These are phyloP conservation scores for Plectus sambesii DNA, from an alignment of 1,140 invertebrate species.

Conservation along the genomic window DNA sequence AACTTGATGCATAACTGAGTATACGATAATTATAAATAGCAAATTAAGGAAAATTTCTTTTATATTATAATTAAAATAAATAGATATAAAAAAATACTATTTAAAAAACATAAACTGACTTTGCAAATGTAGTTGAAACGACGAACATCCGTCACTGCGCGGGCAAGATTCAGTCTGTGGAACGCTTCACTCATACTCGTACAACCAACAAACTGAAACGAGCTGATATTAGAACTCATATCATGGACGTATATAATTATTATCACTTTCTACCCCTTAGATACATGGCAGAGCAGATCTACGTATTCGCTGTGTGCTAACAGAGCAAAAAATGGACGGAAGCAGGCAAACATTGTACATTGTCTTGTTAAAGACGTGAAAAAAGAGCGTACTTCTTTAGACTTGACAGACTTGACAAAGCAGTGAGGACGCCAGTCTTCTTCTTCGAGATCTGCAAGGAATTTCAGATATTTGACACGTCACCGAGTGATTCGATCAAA, in stretches of 20 bases:
- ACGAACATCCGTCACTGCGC: conserved; percentile 78
- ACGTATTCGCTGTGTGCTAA: conserved; percentile 42
- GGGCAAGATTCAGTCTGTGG: conserved; percentile 78
- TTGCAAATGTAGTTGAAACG: conserved; percentile 93
- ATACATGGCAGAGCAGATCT: not conserved
- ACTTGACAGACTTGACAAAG: conserved; percentile 78
- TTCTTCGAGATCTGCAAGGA: conserved; percentile 15
- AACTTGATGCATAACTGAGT: too few relatives aligned
- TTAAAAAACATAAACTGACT: conserved; percentile 41
- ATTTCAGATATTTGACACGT: conserved; percentile 3
- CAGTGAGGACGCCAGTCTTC: conserved; percentile 64
- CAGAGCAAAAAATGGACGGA: too few relatives aligned
- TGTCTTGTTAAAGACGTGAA: too few relatives aligned
- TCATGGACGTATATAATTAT: conserved; percentile 5
- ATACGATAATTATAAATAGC: conserved; percentile 9
- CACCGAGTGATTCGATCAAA: conserved; percentile 1
- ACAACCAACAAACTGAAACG: conserved; percentile 71
- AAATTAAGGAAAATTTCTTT: conserved; percentile 5
- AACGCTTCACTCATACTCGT: conserved; percentile 88
- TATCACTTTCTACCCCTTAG: conserved; percentile 11
- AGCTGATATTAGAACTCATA: conserved; percentile 13
- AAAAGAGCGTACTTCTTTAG: conserved; percentile 76
- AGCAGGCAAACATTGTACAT: too few relatives aligned
- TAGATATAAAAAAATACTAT: conserved; percentile 10
- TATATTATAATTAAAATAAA: conserved; percentile 9